Conservation (phyloP, 2,888 invertebrate genomes). For the Odiellus spinosus region DNA sequence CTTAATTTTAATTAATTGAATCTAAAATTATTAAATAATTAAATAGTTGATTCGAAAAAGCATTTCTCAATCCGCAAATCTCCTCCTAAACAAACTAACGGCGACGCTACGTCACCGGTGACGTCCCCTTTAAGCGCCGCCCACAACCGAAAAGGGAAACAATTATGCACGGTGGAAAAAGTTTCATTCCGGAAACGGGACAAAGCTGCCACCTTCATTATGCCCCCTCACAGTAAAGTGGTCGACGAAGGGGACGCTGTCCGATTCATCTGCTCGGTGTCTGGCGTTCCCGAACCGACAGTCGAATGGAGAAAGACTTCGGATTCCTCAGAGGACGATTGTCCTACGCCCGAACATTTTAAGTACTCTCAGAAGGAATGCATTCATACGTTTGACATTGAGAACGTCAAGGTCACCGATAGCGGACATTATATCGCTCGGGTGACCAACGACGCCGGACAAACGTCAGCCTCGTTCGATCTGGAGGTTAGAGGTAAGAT, state of each 20-base stretch:
- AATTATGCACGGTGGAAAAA: too few relatives aligned
- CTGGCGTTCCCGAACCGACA: slow-evolving; percentile 73
- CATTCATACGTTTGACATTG: slow-evolving; percentile 46
- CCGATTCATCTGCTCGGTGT: slow-evolving; percentile 69
- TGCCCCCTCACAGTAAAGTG: slow-evolving; percentile 62
- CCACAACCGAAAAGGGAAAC: too few relatives aligned
- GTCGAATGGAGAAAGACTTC: slow-evolving; percentile 55
- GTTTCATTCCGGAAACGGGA: background rate
- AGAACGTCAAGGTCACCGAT: slow-evolving; percentile 67
- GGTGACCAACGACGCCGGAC: slow-evolving; percentile 64
- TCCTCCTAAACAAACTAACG: too few relatives aligned
- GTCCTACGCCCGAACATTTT: background rate
- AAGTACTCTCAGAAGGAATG: background rate
- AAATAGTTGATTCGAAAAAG: too few relatives aligned
- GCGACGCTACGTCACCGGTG: too few relatives aligned
- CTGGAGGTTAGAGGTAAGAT: slow-evolving; percentile 3
- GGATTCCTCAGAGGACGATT: background rate
- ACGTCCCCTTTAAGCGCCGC: too few relatives aligned
- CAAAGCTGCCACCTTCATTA: slow-evolving; percentile 63
- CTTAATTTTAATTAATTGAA: too few relatives aligned
- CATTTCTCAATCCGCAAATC: too few relatives aligned
- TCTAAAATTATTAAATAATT: too few relatives aligned
- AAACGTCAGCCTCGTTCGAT: slow-evolving; percentile 46
- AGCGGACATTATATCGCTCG: slow-evolving; percentile 74
- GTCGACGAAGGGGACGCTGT: slow-evolving; percentile 73